phyloP scores from a whole-genome alignment of 2,113 vertebrate species.

The Cercocebus atys region DNA sequence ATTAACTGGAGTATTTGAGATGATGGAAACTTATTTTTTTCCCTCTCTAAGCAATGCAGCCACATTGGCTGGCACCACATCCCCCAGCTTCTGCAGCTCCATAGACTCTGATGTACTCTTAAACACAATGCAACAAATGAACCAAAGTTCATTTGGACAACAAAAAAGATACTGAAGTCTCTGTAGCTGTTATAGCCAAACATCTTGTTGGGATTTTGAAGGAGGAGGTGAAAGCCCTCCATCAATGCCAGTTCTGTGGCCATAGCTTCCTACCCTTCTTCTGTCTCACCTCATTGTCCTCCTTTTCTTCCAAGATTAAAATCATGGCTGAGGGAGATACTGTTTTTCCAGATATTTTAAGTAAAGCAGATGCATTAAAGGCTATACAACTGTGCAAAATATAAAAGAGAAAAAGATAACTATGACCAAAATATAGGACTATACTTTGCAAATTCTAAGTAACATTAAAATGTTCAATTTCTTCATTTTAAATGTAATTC shows the following conservation, averaged over 20 bases:
- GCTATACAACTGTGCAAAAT: neutral
- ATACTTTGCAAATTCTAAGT: neutral
- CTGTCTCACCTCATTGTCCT: neutral
- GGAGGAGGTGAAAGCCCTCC: neutral
- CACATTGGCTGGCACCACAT: fast-evolving
- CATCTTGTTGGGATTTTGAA: neutral
- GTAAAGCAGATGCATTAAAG: neutral
- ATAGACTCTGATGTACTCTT: fast-evolving
- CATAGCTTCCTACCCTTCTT: too few species aligned
- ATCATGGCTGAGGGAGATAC: neutral
- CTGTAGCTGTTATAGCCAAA: neutral
- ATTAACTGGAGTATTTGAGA: neutral
- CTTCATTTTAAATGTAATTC: neutral
- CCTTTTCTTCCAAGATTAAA: neutral
- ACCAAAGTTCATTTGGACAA: neutral
- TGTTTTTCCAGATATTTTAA: neutral
- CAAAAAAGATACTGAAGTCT: neutral
- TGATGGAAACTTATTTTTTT: too few species aligned
- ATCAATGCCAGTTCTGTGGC: neutral
- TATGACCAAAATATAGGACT: neutral
- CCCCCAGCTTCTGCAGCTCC: too few species aligned
- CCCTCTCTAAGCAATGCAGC: neutral
- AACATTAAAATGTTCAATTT: neutral
- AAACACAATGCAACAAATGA: neutral
- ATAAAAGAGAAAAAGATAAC: neutral